phyloP scores from a whole-genome alignment of 1,140 invertebrate species.

The Drosophila persimilis region DNA sequence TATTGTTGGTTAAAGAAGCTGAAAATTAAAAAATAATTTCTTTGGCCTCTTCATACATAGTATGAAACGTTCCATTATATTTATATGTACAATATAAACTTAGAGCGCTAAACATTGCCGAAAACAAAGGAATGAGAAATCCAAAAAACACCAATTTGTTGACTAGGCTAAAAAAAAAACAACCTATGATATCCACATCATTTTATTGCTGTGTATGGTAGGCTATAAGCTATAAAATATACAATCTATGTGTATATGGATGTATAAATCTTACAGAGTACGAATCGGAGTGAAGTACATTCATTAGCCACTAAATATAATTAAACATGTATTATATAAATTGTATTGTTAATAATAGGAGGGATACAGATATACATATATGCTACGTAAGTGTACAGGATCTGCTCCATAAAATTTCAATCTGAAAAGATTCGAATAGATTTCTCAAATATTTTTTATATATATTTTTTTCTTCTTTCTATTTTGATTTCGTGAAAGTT shows the following conservation, averaged over 20 bases:
- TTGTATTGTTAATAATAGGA: too few species aligned
- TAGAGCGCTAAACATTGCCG: conserved; percentile 34
- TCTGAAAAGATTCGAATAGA: conserved; percentile 14
- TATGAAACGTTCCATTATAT: conserved; percentile 47
- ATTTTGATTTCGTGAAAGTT: conserved; percentile 17
- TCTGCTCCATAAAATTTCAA: conserved; percentile 31
- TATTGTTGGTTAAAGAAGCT: conserved; percentile 28
- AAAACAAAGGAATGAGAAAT: conserved; percentile 17
- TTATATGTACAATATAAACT: conserved; percentile 9
- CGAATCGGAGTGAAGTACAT: conserved; percentile 76
- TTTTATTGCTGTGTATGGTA: conserved; percentile 74
- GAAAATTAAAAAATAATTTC: conserved; percentile 18
- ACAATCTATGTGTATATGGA: conserved; percentile 48
- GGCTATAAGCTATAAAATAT: conserved; percentile 75
- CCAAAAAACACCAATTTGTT: conserved; percentile 70
- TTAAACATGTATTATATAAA: too few species aligned
- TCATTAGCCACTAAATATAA: conserved; percentile 68
- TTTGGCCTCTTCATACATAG: conserved; percentile 64
- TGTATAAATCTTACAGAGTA: conserved; percentile 73
- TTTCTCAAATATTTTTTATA: too few species aligned
- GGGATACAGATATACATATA: neutral
- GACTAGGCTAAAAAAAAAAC: conserved; percentile 47
- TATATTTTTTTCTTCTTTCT: too few species aligned
- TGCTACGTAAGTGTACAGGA: too few species aligned
- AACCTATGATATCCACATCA: conserved; percentile 63